Percentiles rank a stretch among this genome's conserved stretches.
These are phyloP conservation scores for Darevskia nairensis DNA, from an alignment of 2,797 vertebrate genomes.

Conservation along the genomic window DNA sequence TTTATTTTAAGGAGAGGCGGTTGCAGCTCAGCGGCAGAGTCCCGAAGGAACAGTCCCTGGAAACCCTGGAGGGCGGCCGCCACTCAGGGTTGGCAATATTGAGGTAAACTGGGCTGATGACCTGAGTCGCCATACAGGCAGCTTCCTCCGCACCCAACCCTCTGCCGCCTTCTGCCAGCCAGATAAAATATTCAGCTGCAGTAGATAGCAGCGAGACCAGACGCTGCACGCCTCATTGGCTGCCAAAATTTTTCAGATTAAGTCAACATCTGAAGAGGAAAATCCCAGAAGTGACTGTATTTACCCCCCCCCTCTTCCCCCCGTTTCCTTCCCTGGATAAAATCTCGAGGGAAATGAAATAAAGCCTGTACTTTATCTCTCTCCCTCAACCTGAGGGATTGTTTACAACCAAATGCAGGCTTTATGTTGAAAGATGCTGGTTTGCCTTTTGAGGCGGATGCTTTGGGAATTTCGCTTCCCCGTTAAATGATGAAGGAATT, in stretches of 20 bases:
- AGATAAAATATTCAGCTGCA: background rate
- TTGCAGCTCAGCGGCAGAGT: too few relatives aligned
- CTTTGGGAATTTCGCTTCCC: background rate
- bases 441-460: background rate
- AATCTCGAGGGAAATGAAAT: background rate
- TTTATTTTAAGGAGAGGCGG: too few relatives aligned
- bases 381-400: background rate
- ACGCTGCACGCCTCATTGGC: rapidly evolving
- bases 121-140: too few relatives aligned
- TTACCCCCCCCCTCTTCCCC: background rate
- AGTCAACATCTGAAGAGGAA: background rate
- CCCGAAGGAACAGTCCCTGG: too few relatives aligned
- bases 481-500: too few relatives aligned
- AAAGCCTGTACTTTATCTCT: background rate
- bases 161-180: background rate
- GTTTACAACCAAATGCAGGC: background rate
- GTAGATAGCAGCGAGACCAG: background rate
- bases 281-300: background rate
- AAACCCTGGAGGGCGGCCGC: too few relatives aligned
- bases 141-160: too few relatives aligned
- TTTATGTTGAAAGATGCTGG: background rate
- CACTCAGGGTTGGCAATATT: too few relatives aligned
- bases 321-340: background rate
- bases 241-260: constrained; percentile 13
- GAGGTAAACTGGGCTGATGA: too few relatives aligned